Evolutionary conservation across 2,113 vertebrate species (phyloP).

Genomic region (Lanius ludovicianus): DNA sequence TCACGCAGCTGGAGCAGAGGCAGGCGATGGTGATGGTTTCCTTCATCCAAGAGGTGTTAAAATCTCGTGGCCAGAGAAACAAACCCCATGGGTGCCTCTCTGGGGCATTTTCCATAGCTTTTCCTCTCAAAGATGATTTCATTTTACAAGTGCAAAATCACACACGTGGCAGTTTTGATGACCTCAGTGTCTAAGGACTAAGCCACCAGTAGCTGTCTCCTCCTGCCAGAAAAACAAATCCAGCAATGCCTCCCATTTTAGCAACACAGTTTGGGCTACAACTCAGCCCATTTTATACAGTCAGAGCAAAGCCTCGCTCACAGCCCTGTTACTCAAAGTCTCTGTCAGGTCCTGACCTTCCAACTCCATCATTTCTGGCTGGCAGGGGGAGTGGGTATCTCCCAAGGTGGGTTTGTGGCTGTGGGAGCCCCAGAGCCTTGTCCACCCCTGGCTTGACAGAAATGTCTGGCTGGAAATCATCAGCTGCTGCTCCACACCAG

Average conservation of each 20-base stretch:
- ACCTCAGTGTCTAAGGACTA: background rate
- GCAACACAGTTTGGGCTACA: background rate
- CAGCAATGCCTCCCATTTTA: background rate
- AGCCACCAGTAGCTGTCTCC: background rate
- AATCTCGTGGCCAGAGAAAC: background rate
- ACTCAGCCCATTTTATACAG: background rate
- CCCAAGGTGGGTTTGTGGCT: background rate
- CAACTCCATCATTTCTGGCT: fast-evolving
- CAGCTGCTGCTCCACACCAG: background rate
- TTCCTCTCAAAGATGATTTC: background rate
- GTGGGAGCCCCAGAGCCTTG: fast-evolving
- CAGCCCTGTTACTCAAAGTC: background rate
- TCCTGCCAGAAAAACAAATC: background rate
- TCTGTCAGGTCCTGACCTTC: background rate
- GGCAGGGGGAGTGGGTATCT: background rate
- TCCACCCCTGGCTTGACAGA: background rate
- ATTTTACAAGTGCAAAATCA: background rate
- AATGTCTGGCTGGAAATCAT: background rate
- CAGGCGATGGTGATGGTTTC: background rate
- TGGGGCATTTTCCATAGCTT: background rate
- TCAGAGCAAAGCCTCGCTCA: background rate
- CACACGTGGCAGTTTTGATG: background rate
- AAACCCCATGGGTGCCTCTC: background rate
- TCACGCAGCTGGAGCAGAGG: background rate
- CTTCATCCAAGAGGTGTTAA: background rate